These are phyloP conservation scores for Leuctra nigra DNA, from an alignment of 2,888 invertebrate genomes.

Conservation along the genomic window DNA sequence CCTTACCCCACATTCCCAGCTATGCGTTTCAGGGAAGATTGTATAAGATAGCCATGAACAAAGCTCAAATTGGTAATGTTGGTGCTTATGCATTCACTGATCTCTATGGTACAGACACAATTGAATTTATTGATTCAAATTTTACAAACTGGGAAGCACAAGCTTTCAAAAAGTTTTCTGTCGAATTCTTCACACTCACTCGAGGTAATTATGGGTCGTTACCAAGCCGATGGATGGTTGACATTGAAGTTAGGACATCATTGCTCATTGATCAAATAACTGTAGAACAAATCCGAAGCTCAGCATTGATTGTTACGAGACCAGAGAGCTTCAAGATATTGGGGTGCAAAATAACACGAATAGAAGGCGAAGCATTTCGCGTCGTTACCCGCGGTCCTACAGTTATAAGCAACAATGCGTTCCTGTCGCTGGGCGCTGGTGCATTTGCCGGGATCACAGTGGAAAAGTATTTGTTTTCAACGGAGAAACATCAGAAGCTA, in stretches of 20 bases:
- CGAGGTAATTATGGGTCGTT: constrained; percentile 54
- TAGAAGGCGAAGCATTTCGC: constrained; percentile 61
- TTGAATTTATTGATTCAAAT: constrained; percentile 9
- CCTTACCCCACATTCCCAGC: constrained; percentile 39
- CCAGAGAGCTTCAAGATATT: constrained; percentile 56
- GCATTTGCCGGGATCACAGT: constrained; percentile 55
- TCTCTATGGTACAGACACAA: constrained; percentile 37
- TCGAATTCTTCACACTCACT: constrained; percentile 55
- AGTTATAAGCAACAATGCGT: constrained; percentile 58
- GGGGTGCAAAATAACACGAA: constrained; percentile 49
- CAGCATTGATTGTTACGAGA: constrained; percentile 59
- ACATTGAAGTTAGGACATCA: constrained; percentile 60
- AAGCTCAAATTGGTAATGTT: constrained; percentile 53
- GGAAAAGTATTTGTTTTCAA: constrained; percentile 6
- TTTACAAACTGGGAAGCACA: constrained; percentile 49
- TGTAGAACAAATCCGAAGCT: constrained; percentile 57
- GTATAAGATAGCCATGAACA: constrained; percentile 57
- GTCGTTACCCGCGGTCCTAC: constrained; percentile 54
- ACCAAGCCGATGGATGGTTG: constrained; percentile 66
- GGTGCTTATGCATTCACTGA: constrained; percentile 70
- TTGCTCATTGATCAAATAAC: constrained; percentile 59
- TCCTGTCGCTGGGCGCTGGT: constrained; percentile 50
- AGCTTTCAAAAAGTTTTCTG: constrained; percentile 72
- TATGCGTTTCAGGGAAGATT: constrained; percentile 64
- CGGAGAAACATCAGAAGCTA: constrained; percentile 43